Base-by-base conservation (phyloP, 1,140 invertebrate species). In the Medauroidea extradentata region DNA sequence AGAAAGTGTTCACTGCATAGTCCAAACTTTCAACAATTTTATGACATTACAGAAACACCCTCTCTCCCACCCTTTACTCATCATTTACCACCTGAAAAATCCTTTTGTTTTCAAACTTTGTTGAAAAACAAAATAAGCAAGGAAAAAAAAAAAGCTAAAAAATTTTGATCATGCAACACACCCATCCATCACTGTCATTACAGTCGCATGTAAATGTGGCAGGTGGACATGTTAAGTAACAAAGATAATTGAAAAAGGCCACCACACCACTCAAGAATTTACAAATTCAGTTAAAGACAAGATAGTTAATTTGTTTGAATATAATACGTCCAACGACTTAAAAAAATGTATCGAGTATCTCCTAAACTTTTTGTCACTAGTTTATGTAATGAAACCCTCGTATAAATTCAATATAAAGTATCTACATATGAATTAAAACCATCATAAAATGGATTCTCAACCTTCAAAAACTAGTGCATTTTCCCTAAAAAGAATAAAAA, bases 1-100 rank as follows among this genome's bases (percentile, higher is more conserved):
- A 82, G 62, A 63, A 63, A 63, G 62, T 57, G 57, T 60, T 63
- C 62, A 63, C 62, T 63, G 59, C 62, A 63, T 52, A 60, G 60
- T 61, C 60, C 49, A 61, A 61, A 61, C 53, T 60, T 60, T 50
- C 57, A 59, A 59, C 57, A 59, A 48, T 59, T 59, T 41, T 48
- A 60, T 49, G 53, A 55, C 53, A 55, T 55, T 50, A 51, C 49
- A 51, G 49, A 51, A 51, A 29, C 49, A 19, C 49, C 38, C 49
- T 51, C 49, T 51, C 49, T 21, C 49, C 49, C 49, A 29, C 38
- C 49, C 27, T 34, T 34, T 34, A 19, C 23, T 51, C 49, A n/a
- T 51, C 49, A 29, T 51, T 25, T 34, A 34, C 11, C 11, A 34
- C 29, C 29, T 16, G 19, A 51, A 51, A 51, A 18, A 18, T 8